Percentiles rank a stretch among this genome's conserved stretches.
Conservation (phyloP, 1,140 invertebrate genomes). For the fruit fly (Drosophila melanogaster) region DNA sequence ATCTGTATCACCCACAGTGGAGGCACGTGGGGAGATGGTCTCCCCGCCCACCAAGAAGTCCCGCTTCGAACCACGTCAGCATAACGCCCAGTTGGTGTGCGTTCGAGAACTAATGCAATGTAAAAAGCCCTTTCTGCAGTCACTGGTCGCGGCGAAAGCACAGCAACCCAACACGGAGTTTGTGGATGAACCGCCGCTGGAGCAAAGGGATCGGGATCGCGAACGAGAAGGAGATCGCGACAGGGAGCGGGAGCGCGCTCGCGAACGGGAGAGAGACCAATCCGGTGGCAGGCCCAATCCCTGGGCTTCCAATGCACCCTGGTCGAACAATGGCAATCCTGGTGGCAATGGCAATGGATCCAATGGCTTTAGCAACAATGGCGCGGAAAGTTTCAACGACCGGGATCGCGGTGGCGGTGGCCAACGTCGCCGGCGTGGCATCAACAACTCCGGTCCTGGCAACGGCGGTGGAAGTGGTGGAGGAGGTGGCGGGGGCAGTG, state of each 20-base stretch:
- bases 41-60: conserved; percentile 75
- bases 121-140: conserved; percentile 76
- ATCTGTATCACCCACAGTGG: conserved; percentile 85
- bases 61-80: conserved; percentile 71
- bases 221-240: conserved; percentile 32
- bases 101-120: conserved; percentile 70
- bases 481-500: conserved; percentile 39
- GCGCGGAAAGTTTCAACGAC: conserved; percentile 56
- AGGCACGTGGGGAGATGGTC: conserved; percentile 55
- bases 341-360: conserved; percentile 48
- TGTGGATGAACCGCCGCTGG: conserved; percentile 60
- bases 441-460: conserved; percentile 46
- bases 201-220: conserved; percentile 45
- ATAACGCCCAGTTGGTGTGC: conserved; percentile 78
- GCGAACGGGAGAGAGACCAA: conserved; percentile 38
- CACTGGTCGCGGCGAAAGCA: conserved; percentile 63
- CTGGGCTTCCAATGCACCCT: conserved; percentile 67
- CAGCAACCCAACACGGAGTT: conserved; percentile 70
- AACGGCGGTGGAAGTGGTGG: conserved; percentile 26
- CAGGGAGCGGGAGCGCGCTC: conserved; percentile 24
- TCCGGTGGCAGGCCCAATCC: conserved; percentile 61
- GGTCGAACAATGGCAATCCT: conserved; percentile 63
- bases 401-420: conserved; percentile 55
- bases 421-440: conserved; percentile 66
- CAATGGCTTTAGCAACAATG: conserved; percentile 68